Percentiles rank a stretch among this genome's conserved stretches.
phyloP scores from a whole-genome alignment of 2,797 vertebrate species.

The Oryzias dopingdopingensis region DNA sequence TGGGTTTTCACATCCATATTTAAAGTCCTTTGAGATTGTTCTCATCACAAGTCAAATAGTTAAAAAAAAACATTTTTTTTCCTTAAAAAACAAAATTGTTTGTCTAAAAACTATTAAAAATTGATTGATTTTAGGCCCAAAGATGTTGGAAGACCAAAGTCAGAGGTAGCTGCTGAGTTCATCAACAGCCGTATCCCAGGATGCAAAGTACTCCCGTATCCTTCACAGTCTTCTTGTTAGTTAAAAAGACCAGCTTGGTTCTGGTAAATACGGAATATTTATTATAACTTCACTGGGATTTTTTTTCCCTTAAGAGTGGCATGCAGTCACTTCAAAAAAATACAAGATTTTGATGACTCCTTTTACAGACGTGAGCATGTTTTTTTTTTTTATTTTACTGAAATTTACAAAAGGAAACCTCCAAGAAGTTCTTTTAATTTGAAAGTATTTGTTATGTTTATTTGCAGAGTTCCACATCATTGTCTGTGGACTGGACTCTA shows the following conservation, averaged over 20 bases:
- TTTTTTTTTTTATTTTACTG: neutral
- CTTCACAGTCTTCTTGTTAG: conserved; percentile 28
- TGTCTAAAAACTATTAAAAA: too few relatives aligned
- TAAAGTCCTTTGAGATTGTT: neutral
- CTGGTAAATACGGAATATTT: neutral
- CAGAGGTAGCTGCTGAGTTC: conserved; percentile 94
- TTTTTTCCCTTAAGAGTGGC: conserved; percentile 52
- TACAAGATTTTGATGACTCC: conserved; percentile 93
- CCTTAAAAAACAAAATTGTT: too few relatives aligned
- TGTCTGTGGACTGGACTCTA: conserved; percentile 96
- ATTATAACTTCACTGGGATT: neutral
- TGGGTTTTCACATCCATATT: conserved; percentile 56
- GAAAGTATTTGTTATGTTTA: neutral
- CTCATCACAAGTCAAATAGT: neutral
- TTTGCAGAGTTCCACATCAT: conserved; percentile 94
- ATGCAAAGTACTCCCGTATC: conserved; percentile 93
- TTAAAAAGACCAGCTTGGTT: neutral
- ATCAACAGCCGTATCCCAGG: conserved; percentile 88
- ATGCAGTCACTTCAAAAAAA: conserved; percentile 93
- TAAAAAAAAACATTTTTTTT: too few relatives aligned
- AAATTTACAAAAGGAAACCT: neutral
- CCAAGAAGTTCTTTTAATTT: neutral
- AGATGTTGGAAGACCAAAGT: conserved; percentile 95
- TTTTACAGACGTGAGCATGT: conserved; percentile 92
- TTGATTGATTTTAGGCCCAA: conserved; percentile 76